Evolutionary conservation across 2,797 vertebrate species (phyloP).

Genomic region (Gastrophryne carolinensis): DNA sequence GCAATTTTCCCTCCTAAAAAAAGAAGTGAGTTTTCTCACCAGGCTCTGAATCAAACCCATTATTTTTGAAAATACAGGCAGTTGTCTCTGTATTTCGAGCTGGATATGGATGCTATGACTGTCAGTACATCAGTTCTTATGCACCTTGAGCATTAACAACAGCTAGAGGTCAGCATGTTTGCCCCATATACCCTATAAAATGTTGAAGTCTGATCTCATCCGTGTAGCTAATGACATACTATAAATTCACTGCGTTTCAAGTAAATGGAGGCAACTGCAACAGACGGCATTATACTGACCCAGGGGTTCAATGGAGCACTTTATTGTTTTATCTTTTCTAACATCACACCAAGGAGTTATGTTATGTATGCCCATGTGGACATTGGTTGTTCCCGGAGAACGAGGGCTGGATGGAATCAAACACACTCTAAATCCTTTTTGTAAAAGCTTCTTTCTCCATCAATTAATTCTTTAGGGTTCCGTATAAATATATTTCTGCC

Average conservation of each 20-base stretch:
- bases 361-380: slow-evolving; percentile 7
- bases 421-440: slow-evolving; percentile 32
- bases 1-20: no score
- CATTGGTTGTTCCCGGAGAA: neutral
- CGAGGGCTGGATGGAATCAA: slow-evolving; percentile 11
- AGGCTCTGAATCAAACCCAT: no score
- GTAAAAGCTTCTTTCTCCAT: slow-evolving; percentile 39
- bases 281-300: slow-evolving; percentile 16
- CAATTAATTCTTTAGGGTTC: slow-evolving; percentile 50
- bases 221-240: neutral
- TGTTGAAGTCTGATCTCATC: slow-evolving; percentile 21
- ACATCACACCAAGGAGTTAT: slow-evolving; percentile 23
- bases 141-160: neutral
- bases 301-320: slow-evolving; percentile 5
- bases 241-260: slow-evolving; percentile 6
- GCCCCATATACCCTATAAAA: neutral
- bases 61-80: no score
- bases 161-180: neutral
- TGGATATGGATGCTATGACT: no score
- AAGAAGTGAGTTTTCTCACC: no score
- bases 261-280: slow-evolving; percentile 8
- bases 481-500: slow-evolving; percentile 46
- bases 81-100: no score
- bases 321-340: slow-evolving; percentile 25
- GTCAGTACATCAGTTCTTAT: neutral